These are phyloP conservation scores for Protaetia brevitarsis DNA, from an alignment of 1,140 invertebrate genomes.

Conservation along the genomic window DNA sequence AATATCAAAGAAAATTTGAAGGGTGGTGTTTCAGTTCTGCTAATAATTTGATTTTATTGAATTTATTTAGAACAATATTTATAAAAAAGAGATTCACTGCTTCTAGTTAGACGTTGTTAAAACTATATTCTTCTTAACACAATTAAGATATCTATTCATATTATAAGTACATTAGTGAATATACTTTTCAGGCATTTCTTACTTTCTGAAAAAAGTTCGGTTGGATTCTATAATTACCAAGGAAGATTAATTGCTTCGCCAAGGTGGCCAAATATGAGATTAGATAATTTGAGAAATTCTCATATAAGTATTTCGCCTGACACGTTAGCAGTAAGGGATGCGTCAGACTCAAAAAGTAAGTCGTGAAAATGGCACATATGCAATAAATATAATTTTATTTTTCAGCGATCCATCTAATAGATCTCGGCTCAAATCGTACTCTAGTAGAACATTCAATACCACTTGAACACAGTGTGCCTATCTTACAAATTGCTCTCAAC, in stretches of 20 bases:
- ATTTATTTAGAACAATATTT: too few species aligned
- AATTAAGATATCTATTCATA: not conserved
- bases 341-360: constrained; percentile 74
- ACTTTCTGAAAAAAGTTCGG: constrained; percentile 70
- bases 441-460: constrained; percentile 62
- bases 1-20: too few species aligned
- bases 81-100: too few species aligned
- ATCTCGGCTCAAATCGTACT: constrained; percentile 68
- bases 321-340: constrained; percentile 78
- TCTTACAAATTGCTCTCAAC: constrained; percentile 73
- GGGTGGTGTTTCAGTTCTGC: too few species aligned
- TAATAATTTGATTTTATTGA: too few species aligned
- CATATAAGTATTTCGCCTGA: constrained; percentile 73
- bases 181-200: constrained; percentile 71
- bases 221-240: constrained; percentile 86
- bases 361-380: constrained; percentile 4
- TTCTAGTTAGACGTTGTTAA: too few species aligned
- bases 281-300: constrained; percentile 51
- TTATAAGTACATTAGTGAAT: not conserved
- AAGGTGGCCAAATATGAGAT: constrained; percentile 67
- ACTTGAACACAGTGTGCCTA: constrained; percentile 62
- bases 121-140: too few species aligned
- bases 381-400: constrained; percentile 38
- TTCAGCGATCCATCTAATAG: constrained; percentile 82
- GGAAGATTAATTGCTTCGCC: constrained; percentile 75